Evolutionary conservation across 2,888 invertebrate species (phyloP).

Genomic region (Linyphia triangularis): DNA sequence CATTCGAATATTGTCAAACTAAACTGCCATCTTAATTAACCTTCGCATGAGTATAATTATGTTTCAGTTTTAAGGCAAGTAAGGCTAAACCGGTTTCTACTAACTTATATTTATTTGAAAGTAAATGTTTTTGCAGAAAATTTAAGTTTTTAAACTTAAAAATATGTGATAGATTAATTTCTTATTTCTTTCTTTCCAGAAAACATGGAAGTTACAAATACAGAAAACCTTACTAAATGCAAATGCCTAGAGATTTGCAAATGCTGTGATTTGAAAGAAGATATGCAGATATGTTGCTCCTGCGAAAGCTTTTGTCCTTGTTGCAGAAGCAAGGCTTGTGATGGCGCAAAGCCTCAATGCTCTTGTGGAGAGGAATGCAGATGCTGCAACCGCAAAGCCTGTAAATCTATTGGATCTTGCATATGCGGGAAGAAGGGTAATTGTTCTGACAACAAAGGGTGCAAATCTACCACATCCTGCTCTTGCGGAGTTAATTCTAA

Average conservation of each 20-base stretch:
- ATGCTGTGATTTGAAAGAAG: neutral
- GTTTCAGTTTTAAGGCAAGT: no score
- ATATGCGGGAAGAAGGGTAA: neutral
- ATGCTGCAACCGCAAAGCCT: neutral
- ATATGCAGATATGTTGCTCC: neutral
- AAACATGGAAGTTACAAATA: neutral
- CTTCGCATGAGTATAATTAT: no score
- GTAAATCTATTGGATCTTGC: neutral
- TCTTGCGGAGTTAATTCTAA: neutral
- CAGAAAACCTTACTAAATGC: neutral
- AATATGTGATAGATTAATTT: no score
- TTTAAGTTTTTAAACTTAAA: no score
- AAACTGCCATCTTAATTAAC: no score
- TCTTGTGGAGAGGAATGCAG: neutral
- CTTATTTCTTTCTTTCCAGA: neutral
- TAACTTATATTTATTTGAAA: no score
- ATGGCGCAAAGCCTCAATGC: neutral
- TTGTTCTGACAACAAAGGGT: neutral
- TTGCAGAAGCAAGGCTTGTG: slow-evolving; percentile 2
- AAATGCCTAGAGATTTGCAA: neutral
- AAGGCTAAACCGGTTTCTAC: no score
- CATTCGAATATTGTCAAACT: no score
- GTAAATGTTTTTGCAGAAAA: no score
- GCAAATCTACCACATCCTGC: neutral
- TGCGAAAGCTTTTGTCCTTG: slow-evolving; percentile 13